Conservation (phyloP, 1,140 invertebrate genomes). For the Drosophila willistoni region DNA sequence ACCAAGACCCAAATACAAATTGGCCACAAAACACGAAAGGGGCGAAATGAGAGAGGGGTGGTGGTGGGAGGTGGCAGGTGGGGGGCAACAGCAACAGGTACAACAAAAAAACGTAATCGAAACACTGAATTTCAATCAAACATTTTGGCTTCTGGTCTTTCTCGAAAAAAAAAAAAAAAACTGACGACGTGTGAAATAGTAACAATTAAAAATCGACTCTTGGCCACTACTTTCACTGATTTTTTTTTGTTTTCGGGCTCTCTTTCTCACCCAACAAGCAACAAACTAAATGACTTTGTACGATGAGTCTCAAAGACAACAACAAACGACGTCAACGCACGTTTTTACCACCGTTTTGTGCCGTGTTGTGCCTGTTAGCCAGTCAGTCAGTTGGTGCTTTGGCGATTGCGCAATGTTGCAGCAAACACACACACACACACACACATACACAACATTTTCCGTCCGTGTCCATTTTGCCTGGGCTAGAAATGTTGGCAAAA, state of each 20-base stretch:
- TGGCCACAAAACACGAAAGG: conserved; percentile 27
- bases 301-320: conserved; percentile 22
- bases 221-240: conserved; percentile 70
- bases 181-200: conserved; percentile 64
- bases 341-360: conserved; percentile 35
- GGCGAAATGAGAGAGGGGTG: conserved; percentile 12
- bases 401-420: conserved; percentile 44
- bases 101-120: conserved; percentile 62
- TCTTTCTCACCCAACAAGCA: conserved; percentile 55
- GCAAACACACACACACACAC: neutral
- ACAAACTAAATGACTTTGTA: conserved; percentile 41
- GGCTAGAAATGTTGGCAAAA: conserved; percentile 50
- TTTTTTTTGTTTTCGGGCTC: neutral
- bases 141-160: conserved; percentile 65
- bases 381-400: neutral
- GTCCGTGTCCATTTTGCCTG: conserved; percentile 18
- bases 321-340: conserved; percentile 27
- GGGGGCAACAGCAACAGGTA: neutral
- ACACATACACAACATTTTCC: neutral
- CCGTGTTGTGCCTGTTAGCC: conserved; percentile 5
- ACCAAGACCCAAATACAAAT: conserved; percentile 72
- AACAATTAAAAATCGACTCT: conserved; percentile 33
- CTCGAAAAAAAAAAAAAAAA: neutral
- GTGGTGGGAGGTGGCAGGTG: conserved; percentile 34
- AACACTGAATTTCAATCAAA: conserved; percentile 65